A percentile compares a stretch with the other conserved stretches of the same genome.
Evolutionary conservation across 2,888 invertebrate species (phyloP).

Genomic region (Ectropis crepuscularia): DNA sequence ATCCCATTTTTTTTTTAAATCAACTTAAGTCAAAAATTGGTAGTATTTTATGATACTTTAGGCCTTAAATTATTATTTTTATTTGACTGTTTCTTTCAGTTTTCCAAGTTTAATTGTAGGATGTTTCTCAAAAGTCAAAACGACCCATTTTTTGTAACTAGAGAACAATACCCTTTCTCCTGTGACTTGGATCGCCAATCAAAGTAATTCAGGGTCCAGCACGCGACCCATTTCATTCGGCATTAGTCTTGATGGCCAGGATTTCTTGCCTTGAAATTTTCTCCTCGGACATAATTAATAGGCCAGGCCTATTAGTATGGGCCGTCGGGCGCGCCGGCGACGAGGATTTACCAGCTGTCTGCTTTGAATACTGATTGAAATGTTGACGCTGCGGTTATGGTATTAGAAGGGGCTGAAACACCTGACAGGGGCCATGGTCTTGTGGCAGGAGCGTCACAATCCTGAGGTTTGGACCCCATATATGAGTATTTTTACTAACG

Average conservation of each 20-base stretch:
- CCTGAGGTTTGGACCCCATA: too few species aligned
- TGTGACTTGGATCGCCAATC: slow-evolving; percentile 45
- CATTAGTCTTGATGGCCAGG: slow-evolving; percentile 77
- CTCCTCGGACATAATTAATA: slow-evolving; percentile 79
- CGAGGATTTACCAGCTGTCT: slow-evolving; percentile 29
- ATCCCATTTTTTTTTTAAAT: too few species aligned
- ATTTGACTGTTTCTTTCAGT: too few species aligned
- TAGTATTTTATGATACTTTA: too few species aligned
- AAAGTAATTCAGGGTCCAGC: slow-evolving; percentile 67
- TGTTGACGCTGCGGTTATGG: slow-evolving; percentile 21
- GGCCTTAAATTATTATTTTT: too few species aligned
- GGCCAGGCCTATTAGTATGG: slow-evolving; percentile 75
- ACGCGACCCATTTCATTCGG: slow-evolving; percentile 80
- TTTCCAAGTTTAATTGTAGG: too few species aligned
- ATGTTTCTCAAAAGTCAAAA: too few species aligned
- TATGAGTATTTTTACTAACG: too few species aligned
- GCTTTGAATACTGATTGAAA: slow-evolving; percentile 34
- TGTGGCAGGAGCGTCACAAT: too few species aligned
- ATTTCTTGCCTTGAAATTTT: slow-evolving; percentile 82
- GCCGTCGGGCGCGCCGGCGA: slow-evolving; percentile 50
- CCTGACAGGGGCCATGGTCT: slow-evolving; percentile 6
- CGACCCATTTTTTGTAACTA: background rate
- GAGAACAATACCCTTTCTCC: slow-evolving; percentile 20
- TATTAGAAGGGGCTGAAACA: slow-evolving; percentile 25
- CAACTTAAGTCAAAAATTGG: too few species aligned